Evolutionary conservation across 2,113 vertebrate species (phyloP).

Genomic region (Campylorhamphus procurvoides): DNA sequence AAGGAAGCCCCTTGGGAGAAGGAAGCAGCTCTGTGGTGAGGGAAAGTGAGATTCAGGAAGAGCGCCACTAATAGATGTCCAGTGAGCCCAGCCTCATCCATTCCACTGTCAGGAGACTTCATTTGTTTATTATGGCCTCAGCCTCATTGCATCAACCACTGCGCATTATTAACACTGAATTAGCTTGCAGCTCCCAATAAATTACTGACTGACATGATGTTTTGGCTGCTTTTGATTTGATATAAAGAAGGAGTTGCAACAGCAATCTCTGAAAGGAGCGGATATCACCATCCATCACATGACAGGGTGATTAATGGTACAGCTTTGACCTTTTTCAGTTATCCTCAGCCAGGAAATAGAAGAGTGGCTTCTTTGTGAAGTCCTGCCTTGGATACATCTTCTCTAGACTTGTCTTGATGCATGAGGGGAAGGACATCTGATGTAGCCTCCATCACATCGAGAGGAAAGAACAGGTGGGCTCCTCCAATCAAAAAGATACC

Average conservation of each 20-base stretch:
- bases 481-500: background rate
- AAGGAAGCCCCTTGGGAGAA: background rate
- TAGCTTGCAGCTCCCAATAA: background rate
- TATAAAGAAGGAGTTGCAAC: background rate
- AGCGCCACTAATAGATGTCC: background rate
- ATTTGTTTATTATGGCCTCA: background rate
- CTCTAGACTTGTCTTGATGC: background rate
- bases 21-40: background rate
- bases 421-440: background rate
- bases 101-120: background rate
- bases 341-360: background rate
- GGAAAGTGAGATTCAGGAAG: background rate
- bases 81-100: background rate
- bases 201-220: background rate
- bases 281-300: background rate
- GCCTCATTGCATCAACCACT: background rate
- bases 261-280: background rate
- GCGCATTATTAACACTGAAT: background rate
- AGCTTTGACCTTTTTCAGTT: background rate
- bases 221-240: background rate
- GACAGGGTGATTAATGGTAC: background rate
- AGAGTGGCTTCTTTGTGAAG: background rate
- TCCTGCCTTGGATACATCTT: background rate
- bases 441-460: background rate
- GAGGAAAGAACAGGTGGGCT: fast-evolving